phyloP scores from a whole-genome alignment of 2,888 invertebrate genomes.

The Acronicta leporina region DNA sequence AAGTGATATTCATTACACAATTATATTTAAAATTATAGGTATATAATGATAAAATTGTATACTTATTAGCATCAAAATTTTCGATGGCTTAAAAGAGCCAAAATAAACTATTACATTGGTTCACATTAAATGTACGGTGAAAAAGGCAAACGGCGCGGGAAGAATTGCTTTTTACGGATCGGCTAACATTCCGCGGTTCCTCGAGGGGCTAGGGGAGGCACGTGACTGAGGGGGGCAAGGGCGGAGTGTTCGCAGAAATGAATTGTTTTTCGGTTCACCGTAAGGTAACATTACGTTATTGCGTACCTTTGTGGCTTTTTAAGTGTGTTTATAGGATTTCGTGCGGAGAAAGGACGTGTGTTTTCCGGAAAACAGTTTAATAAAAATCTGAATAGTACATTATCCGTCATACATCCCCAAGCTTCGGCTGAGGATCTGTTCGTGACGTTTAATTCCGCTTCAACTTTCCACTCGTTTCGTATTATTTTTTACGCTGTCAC shows the following conservation, averaged over 20 bases:
- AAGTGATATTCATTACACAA: too few species aligned
- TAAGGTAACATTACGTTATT: slow-evolving; percentile 81
- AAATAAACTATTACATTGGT: slow-evolving; percentile 78
- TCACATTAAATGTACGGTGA: slow-evolving; percentile 84
- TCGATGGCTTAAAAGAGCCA: slow-evolving; percentile 54
- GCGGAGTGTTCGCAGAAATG: slow-evolving; percentile 71
- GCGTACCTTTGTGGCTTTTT: slow-evolving; percentile 80
- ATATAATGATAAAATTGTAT: not conserved
- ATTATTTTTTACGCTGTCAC: slow-evolving; percentile 50
- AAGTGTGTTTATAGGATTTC: slow-evolving; percentile 78
- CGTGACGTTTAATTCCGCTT: slow-evolving; percentile 55
- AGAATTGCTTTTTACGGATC: slow-evolving; percentile 87
- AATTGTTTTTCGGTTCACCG: slow-evolving; percentile 82
- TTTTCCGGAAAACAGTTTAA: slow-evolving; percentile 53
- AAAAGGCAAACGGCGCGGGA: slow-evolving; percentile 83
- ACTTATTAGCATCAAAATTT: slow-evolving; percentile 44
- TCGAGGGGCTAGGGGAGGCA: slow-evolving; percentile 61
- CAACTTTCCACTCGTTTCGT: slow-evolving; percentile 36
- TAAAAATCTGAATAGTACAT: slow-evolving; percentile 37
- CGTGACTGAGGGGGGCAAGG: slow-evolving; percentile 54
- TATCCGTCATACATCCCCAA: slow-evolving; percentile 34
- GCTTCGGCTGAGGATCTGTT: slow-evolving; percentile 40
- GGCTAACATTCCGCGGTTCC: slow-evolving; percentile 78
- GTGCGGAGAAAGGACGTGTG: slow-evolving; percentile 43
- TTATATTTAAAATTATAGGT: too few species aligned